Conservation (phyloP, 2,888 invertebrate species). For the Idaea aversata region DNA sequence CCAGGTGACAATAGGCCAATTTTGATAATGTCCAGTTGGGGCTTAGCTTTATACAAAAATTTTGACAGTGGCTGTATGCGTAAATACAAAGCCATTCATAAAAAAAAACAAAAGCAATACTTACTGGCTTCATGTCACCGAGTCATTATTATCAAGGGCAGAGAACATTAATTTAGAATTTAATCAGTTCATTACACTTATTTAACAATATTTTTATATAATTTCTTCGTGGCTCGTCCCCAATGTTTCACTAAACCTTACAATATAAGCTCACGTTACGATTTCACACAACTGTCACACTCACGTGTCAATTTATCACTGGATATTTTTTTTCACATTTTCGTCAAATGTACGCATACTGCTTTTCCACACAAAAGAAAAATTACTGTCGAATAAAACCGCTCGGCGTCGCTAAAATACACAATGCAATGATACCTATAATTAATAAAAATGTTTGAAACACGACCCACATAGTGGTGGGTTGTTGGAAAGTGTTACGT, state of each 20-base stretch:
- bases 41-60: too few species aligned
- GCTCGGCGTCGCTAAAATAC: too few species aligned
- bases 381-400: neutral
- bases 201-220: neutral
- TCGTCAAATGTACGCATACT: neutral
- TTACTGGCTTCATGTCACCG: neutral
- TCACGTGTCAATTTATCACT: neutral
- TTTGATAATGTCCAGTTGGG: too few species aligned
- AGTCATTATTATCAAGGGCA: neutral
- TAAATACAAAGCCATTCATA: neutral
- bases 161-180: neutral
- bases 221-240: neutral
- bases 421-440: neutral
- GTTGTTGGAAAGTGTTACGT: too few species aligned
- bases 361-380: neutral
- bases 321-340: neutral
- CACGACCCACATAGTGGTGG: neutral
- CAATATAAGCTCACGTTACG: neutral
- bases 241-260: neutral
- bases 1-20: too few species aligned
- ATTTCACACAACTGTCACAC: neutral
- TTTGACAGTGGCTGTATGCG: neutral
- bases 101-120: too few species aligned
- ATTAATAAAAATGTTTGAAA: neutral
- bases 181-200: neutral